Evolutionary conservation across 2,888 invertebrate species (phyloP).

Genomic region (Lucinisca nassula): DNA sequence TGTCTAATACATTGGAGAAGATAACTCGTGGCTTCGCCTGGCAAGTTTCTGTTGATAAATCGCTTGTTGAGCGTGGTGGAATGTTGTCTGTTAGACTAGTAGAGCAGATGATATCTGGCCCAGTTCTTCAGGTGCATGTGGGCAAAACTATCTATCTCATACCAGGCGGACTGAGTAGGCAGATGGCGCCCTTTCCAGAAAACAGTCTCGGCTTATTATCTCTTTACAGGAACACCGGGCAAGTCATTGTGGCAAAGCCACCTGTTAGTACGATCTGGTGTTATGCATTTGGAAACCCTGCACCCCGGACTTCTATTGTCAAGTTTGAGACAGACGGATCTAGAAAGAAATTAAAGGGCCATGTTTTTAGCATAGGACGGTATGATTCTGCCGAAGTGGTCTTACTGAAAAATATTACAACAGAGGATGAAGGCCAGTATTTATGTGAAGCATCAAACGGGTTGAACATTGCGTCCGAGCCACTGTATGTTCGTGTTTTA

Average conservation of each 20-base stretch:
- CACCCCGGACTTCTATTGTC: conserved; percentile 54
- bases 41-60: conserved; percentile 46
- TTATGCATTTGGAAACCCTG: conserved; percentile 68
- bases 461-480: conserved; percentile 39
- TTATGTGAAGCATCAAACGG: conserved; percentile 58
- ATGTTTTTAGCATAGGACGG: conserved; percentile 53
- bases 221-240: conserved; percentile 48
- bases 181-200: conserved; percentile 49
- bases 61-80: conserved; percentile 53
- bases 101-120: conserved; percentile 47
- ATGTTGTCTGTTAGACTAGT: conserved; percentile 59
- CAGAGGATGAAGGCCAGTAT: conserved; percentile 46
- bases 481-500: conserved; percentile 42
- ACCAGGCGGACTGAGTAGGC: conserved; percentile 36
- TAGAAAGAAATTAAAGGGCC: conserved; percentile 39
- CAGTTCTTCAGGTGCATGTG: conserved; percentile 61
- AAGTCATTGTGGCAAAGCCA: conserved; percentile 30
- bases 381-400: conserved; percentile 66
- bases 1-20: conserved; percentile 25
- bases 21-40: conserved; percentile 58
- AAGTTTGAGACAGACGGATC: conserved; percentile 23
- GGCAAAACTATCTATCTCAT: conserved; percentile 67
- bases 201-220: conserved; percentile 56
- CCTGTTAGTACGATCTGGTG: conserved; percentile 67
- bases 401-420: conserved; percentile 47